Conservation (phyloP, 2,113 vertebrate species). For the Nesoenas mayeri region DNA sequence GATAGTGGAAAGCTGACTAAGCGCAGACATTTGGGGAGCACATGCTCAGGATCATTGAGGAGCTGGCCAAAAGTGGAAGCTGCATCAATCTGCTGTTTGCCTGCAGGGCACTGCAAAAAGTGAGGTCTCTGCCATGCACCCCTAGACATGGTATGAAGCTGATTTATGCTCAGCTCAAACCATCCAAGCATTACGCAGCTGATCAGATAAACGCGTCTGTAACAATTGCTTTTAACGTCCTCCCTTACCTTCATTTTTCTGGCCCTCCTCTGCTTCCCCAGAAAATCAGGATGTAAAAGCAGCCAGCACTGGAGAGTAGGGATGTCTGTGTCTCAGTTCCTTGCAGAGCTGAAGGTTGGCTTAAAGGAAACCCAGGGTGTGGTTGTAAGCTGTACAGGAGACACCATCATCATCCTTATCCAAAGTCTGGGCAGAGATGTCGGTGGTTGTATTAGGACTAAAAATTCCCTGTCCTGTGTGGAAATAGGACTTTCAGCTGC, state of each 20-base stretch:
- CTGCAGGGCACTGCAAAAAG: neutral
- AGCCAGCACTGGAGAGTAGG: neutral
- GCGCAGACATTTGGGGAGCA: neutral
- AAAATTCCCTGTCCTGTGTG: neutral
- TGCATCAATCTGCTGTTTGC: neutral
- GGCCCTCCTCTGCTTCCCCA: neutral
- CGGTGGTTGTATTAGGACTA: rapidly evolving
- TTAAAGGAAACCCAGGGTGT: neutral
- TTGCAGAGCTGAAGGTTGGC: neutral
- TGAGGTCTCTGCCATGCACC: neutral
- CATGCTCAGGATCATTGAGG: neutral
- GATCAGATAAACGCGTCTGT: neutral
- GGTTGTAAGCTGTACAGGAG: rapidly evolving
- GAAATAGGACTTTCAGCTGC: neutral
- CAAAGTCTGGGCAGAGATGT: neutral
- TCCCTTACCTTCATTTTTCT: neutral
- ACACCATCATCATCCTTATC: neutral
- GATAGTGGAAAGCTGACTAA: slow-evolving; percentile 9
- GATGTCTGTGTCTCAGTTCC: neutral
- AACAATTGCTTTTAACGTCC: neutral
- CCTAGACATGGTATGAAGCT: neutral
- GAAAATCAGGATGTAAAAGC: neutral
- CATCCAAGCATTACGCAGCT: neutral
- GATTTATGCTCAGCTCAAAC: neutral
- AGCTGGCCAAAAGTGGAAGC: neutral